Evolutionary conservation across 2,797 vertebrate species (phyloP), one percentile per base, ranked within the genome.

Genomic region (Microctenopoma steveboyesi): DNA sequence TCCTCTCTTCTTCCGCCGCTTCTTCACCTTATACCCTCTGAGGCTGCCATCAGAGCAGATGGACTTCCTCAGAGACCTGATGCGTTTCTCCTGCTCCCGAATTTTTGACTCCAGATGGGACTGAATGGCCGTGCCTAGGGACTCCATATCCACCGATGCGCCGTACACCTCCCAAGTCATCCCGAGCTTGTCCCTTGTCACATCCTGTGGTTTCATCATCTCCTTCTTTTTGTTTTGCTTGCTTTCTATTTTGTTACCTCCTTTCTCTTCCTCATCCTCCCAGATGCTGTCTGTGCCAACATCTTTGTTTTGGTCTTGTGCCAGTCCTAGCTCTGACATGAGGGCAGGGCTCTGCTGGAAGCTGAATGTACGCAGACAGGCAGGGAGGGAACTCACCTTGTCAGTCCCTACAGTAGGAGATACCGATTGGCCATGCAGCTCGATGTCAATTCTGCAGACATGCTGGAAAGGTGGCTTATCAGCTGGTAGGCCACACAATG

Each of bases 141-240:
- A 95, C 75, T 97, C 95, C 0, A 95, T 92, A 79, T 97, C 96
- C 0, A 96, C 86, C 0, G 94, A 92, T 10, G 95, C 96, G 0
- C 95, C 95, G 0, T 97, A 97, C 52, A 96, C 95, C 39, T 98
- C 96, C 97, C 97, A 98, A 0, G 97, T 98, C 96, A 97, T 97
- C 59, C 97, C 97, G 75, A 96, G 95, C 64, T 96, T 94, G 0
- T 98, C 97, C 96, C 96, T 96, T 9, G 91, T 84, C 60, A 98
- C 95, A 10, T 96, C 94, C 60, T 93, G 91, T 43, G 96, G 91
- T 0, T 88, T 92, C 72, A 85, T 92, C 25, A 68, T 84, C 54
- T 92, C 91, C 8, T 70, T 22, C 22, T 55, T 10, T 67, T 63
- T 37, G 10, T 37, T 16, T 75, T n/a, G 43, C 25, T 40, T 16